phyloP scores from a whole-genome alignment of 2,888 invertebrate species.

The Ischnus inquisitorius region DNA sequence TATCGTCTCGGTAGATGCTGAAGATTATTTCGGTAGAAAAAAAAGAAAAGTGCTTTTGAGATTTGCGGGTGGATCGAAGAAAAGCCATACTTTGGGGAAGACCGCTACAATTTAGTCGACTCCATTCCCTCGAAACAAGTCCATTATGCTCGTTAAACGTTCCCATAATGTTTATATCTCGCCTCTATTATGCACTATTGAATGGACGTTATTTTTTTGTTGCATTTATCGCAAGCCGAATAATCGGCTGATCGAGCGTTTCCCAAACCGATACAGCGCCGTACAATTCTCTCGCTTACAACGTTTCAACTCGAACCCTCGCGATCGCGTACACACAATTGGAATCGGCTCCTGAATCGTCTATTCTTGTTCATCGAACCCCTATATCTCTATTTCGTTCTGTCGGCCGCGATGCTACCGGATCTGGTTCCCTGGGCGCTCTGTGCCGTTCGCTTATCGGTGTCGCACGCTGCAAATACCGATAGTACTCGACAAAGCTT shows the following conservation, averaged over 20 bases:
- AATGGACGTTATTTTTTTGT: too few relatives aligned
- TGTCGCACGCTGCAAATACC: slow-evolving; percentile 62
- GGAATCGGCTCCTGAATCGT: slow-evolving; percentile 47
- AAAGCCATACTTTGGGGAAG: too few relatives aligned
- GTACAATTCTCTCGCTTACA: neutral
- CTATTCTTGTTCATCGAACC: slow-evolving; percentile 57
- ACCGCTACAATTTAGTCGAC: too few relatives aligned
- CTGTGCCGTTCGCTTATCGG: slow-evolving; percentile 55
- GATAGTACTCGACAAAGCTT: slow-evolving; percentile 63
- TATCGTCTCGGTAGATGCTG: too few relatives aligned
- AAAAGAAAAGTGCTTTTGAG: too few relatives aligned
- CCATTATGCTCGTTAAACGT: too few relatives aligned
- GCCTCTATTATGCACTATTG: too few relatives aligned
- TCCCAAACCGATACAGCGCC: neutral
- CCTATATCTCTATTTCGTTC: slow-evolving; percentile 47
- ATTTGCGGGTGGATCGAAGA: too few relatives aligned
- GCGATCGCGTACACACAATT: slow-evolving; percentile 42
- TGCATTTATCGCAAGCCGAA: neutral
- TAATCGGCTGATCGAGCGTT: neutral
- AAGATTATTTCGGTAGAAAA: too few relatives aligned
- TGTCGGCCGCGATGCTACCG: slow-evolving; percentile 4
- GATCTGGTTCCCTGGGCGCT: neutral
- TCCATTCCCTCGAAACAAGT: too few relatives aligned
- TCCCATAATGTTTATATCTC: too few relatives aligned
- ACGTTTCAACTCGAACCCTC: neutral